Evolutionary conservation across 1,140 invertebrate genomes (phyloP).

Genomic region (Mycetomoellerius zeteki): DNA sequence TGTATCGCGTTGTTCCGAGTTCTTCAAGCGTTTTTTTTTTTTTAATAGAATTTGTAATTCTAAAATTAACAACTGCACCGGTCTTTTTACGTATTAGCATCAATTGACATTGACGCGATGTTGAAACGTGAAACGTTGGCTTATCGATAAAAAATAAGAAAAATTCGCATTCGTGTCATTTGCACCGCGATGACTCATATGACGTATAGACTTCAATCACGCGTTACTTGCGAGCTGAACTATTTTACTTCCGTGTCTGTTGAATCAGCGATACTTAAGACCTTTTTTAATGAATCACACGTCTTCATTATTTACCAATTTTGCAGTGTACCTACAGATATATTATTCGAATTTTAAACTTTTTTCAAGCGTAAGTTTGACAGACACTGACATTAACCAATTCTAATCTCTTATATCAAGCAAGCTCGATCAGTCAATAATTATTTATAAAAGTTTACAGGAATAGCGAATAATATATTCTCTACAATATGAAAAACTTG

Average conservation of each 20-base stretch:
- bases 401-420: background rate
- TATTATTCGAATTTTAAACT: background rate
- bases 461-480: background rate
- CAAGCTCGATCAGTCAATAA: background rate
- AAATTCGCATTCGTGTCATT: conserved; percentile 44
- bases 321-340: background rate
- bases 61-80: conserved; percentile 25
- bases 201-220: conserved; percentile 65
- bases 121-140: background rate
- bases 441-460: background rate
- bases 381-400: background rate
- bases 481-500: background rate
- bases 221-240: conserved; percentile 54
- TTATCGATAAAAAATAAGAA: conserved; percentile 38
- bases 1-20: background rate
- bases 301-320: conserved; percentile 60
- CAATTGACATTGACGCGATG: conserved; percentile 8
- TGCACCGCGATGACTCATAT: conserved; percentile 68
- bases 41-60: no score
- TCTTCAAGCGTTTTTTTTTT: background rate
- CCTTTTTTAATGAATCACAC: conserved; percentile 76
- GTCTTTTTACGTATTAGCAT: conserved; percentile 51
- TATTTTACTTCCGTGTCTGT: conserved; percentile 73
- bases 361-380: background rate
- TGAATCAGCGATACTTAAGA: conserved; percentile 77